Base-by-base conservation (phyloP, 37 sponge, comb jelly and placozoan species). In the Amphimedon queenslandica region DNA sequence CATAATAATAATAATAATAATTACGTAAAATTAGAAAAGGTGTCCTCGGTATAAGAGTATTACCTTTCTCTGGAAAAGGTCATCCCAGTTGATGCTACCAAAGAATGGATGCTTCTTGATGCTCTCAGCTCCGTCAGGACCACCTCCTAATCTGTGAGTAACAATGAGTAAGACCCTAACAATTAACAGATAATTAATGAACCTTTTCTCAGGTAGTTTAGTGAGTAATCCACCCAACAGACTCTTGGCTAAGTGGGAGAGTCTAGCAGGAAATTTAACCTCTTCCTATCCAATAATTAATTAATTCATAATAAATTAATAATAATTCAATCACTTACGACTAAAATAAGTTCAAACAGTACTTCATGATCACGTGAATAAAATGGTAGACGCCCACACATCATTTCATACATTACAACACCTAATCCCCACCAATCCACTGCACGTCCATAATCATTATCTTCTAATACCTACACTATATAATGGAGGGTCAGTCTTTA, bases 351-450 rank as follows among this genome's bases (percentile, higher is more conserved):
- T 42, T 93, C 95, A 73, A 97, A 97, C 25, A 97, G 75, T 27
- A 84, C 77, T 38, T 97, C 99, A 70, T 97, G 99, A 43, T 88
- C 86, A 36, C 88, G 70, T 56, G 94, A 82, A 76, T 94, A 94
- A 82, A 97, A 97, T 10, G 99, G 99, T 0, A 97, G 83, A 2
- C 99, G 85, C 18, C 99, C 99, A 85, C 99, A 97, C 86, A 94
- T 85, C 99, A 97, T 97, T 79, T 97, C 99, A 77, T 97, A 97
- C 86, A 93, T 77, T 53, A 97, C 99, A 83, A 97, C 99, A 58
- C 99, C 99, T 55, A 97, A 80, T 32, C 99, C 95, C 99, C 99
- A 97, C 99, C 99, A 97, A 69, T 97, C 99, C 24, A 97, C 99
- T 3, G 90, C 85, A 30, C 92, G 70, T 10, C 99, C 99, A 57